A percentile compares a stretch with the other conserved stretches of the same genome.
phyloP scores from a whole-genome alignment of 1,140 invertebrate species.

The Brachionus calyciflorus region DNA sequence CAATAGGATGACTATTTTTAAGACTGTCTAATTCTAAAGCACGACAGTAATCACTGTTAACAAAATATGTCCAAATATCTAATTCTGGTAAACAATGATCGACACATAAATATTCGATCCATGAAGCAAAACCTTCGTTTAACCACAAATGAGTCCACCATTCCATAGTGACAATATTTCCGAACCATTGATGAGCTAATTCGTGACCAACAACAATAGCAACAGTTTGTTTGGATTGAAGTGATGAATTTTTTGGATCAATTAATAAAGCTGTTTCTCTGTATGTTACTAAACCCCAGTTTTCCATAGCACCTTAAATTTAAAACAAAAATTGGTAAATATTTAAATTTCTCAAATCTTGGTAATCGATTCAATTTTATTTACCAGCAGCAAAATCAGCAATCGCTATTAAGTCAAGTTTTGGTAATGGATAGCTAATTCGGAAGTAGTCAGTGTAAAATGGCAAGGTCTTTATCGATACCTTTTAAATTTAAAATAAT shows the following conservation, averaged over 20 bases:
- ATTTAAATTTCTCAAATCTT: not conserved
- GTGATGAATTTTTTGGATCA: slow-evolving; percentile 64
- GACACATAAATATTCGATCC: slow-evolving; percentile 62
- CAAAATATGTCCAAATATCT: slow-evolving; percentile 63
- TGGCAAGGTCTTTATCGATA: slow-evolving; percentile 70
- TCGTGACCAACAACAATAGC: slow-evolving; percentile 81
- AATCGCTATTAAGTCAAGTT: slow-evolving; percentile 91
- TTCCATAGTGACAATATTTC: slow-evolving; percentile 69
- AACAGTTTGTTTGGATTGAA: slow-evolving; percentile 78
- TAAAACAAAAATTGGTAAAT: slow-evolving; percentile 3
- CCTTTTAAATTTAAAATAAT: slow-evolving; percentile 51
- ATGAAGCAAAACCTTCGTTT: slow-evolving; percentile 61
- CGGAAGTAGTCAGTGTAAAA: slow-evolving; percentile 92
- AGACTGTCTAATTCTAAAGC: slow-evolving; percentile 60
- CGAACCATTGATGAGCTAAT: slow-evolving; percentile 69
- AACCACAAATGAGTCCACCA: slow-evolving; percentile 62
- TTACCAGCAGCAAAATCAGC: slow-evolving; percentile 69
- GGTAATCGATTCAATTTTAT: slow-evolving; percentile 46
- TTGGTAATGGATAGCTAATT: slow-evolving; percentile 89
- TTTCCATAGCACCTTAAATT: slow-evolving; percentile 67
- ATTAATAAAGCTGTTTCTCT: slow-evolving; percentile 53
- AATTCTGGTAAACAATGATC: slow-evolving; percentile 63
- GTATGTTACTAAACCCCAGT: slow-evolving; percentile 61
- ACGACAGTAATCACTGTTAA: slow-evolving; percentile 54
- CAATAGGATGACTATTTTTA: slow-evolving; percentile 61